Evolutionary conservation across 1,140 invertebrate genomes (phyloP).

Genomic region (Delia radicum): DNA sequence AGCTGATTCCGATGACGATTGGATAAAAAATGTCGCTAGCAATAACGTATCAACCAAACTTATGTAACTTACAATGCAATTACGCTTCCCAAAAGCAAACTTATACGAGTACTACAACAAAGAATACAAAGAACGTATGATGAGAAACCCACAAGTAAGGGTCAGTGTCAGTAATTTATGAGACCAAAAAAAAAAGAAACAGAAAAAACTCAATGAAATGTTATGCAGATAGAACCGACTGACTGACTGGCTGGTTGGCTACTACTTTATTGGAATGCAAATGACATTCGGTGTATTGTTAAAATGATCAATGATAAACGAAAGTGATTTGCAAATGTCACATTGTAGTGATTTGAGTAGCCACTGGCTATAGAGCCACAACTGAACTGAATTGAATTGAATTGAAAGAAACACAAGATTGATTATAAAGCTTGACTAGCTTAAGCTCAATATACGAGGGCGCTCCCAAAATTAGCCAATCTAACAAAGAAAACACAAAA

Average conservation of each 20-base stretch:
- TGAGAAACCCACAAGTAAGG: not conserved
- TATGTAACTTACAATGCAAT: constrained; percentile 1
- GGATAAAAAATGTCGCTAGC: constrained; percentile 54
- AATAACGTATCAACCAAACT: constrained; percentile 41
- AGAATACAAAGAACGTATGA: not conserved
- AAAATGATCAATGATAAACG: constrained; percentile 19
- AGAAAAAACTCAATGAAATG: constrained; percentile 18
- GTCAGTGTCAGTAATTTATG: constrained; percentile 2
- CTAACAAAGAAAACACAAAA: too few relatives aligned
- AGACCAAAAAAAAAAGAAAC: too few relatives aligned
- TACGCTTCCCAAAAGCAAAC: not conserved
- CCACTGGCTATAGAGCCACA: not conserved
- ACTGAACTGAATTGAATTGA: not conserved
- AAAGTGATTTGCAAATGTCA: constrained; percentile 24
- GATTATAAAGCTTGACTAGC: constrained; percentile 7
- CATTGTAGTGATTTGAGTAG: not conserved
- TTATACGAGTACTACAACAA: not conserved
- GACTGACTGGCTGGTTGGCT: not conserved
- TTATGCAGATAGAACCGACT: not conserved
- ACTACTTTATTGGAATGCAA: constrained; percentile 16
- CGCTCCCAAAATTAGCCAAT: too few relatives aligned
- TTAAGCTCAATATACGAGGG: not conserved
- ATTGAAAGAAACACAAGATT: not conserved
- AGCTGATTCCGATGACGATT: constrained; percentile 43
- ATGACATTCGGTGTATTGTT: not conserved